Evolutionary conservation across 2,888 invertebrate species (phyloP).

Genomic region (Trissonchulus sp.): DNA sequence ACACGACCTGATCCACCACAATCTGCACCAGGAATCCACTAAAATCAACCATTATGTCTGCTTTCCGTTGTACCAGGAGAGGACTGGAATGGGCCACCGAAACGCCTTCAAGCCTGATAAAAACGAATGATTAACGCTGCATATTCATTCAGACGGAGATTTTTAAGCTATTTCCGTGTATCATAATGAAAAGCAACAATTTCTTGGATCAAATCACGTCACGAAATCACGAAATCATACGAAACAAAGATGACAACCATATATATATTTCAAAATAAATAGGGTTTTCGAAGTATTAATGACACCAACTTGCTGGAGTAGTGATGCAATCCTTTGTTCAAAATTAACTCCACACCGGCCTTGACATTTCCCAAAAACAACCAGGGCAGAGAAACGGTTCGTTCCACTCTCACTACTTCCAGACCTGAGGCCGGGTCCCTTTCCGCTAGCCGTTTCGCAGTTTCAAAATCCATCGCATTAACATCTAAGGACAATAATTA

Average conservation of each 20-base stretch:
- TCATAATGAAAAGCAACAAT: too few relatives aligned
- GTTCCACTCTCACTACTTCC: not conserved
- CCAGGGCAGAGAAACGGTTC: not conserved
- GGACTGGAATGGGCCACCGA: not conserved
- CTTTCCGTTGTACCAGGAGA: not conserved
- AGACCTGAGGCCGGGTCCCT: not conserved
- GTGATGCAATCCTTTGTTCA: not conserved
- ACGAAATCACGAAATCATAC: too few relatives aligned
- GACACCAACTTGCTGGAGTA: not conserved
- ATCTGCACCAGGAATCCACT: not conserved
- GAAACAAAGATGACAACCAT: too few relatives aligned
- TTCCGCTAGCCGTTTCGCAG: not conserved
- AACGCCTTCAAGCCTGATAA: not conserved
- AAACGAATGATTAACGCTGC: not conserved
- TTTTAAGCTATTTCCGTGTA: too few relatives aligned
- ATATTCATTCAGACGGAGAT: too few relatives aligned
- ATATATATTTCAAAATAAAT: too few relatives aligned
- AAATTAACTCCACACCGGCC: not conserved
- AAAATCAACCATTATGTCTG: not conserved
- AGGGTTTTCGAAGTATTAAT: too few relatives aligned
- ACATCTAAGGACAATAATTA: too few relatives aligned
- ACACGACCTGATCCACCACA: not conserved
- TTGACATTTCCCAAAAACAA: not conserved
- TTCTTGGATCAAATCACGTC: not conserved
- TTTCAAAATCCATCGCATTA: not conserved